These are phyloP conservation scores for Haemorhous mexicanus DNA, from an alignment of 2,113 vertebrate species.

Conservation along the genomic window DNA sequence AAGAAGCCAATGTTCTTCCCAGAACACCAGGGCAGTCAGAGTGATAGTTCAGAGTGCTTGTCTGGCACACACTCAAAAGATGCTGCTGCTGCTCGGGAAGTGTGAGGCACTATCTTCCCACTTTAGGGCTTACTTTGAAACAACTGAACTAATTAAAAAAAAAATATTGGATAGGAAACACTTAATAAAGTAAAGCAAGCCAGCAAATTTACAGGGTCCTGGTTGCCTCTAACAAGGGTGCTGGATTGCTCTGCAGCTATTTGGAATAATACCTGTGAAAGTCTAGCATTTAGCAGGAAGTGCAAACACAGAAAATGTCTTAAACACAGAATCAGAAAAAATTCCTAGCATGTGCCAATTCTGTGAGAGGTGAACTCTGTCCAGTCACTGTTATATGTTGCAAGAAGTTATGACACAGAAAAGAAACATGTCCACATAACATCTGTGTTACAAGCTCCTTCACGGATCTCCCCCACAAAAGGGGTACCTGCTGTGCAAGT, in stretches of 20 bases:
- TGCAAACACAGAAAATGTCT: not conserved
- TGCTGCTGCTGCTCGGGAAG: not conserved
- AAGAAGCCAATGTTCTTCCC: not conserved
- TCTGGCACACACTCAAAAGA: not conserved
- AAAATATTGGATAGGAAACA: not conserved
- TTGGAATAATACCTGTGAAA: not conserved
- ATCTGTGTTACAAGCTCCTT: not conserved
- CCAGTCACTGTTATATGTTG: not conserved
- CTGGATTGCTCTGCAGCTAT: not conserved
- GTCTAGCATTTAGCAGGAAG: not conserved
- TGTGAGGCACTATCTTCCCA: not conserved
- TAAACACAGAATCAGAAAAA: not conserved
- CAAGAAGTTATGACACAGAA: not conserved
- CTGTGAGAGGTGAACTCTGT: conserved; percentile 13
- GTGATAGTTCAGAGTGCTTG: not conserved
- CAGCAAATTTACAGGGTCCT: not conserved
- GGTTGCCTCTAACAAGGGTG: not conserved
- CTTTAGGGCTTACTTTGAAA: not conserved
- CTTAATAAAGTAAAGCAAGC: not conserved
- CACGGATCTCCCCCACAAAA: not conserved
- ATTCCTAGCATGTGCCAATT: conserved; percentile 13
- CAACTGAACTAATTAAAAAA: not conserved
- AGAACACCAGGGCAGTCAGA: not conserved
- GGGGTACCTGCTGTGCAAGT: not conserved
- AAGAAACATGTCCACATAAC: not conserved